Base-by-base conservation (phyloP, 2,113 vertebrate species). In the Zapornia atra region DNA sequence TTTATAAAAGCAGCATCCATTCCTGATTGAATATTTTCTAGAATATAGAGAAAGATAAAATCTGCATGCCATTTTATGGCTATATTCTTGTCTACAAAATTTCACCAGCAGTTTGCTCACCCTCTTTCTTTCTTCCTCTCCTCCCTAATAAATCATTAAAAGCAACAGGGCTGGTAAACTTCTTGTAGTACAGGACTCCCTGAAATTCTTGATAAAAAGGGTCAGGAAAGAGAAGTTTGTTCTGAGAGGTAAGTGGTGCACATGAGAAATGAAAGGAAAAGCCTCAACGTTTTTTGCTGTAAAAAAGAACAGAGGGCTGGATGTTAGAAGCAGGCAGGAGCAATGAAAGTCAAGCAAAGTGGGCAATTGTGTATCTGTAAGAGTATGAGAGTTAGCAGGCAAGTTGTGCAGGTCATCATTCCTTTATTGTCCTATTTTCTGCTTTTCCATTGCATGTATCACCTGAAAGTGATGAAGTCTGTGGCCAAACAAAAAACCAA, bases 41-140 rank as follows among this genome's bases (percentile, higher is more conserved):
- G 42, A 66, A 80, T 61, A 70, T 59, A 66, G 14, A 81, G 90
- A 86, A 93, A 93, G 66, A 92, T 88, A 88, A 93, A 86, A 97
- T 88, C 63, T 86, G 29, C 46, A 88, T 70, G 50, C 18, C 22
- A 44, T 88, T 92, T 95, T 72, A 93, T 79, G 29, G 14, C 57
- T 94, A 16, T 66, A 77, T 73, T 86, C 46, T 61, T 15, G 4
- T 63, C 80, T 61, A 60, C 21, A 72, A 21, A 92, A 76, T 85
- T 82, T 77, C 48, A 54, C 54, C 63, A 59, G 50, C 7, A 46
- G 4, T 80, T 88, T 86, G 6, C 22, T 81, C 63, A 34, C 51
- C 46, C 14, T 92, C 31, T 22, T 92, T 33, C 31, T 86, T 94
- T 90, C 54, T 7, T 92, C 28, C 26, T 83, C 38, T 40, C 44